phyloP scores from a whole-genome alignment of 1,140 invertebrate species.

The Bombyx mandarina region DNA sequence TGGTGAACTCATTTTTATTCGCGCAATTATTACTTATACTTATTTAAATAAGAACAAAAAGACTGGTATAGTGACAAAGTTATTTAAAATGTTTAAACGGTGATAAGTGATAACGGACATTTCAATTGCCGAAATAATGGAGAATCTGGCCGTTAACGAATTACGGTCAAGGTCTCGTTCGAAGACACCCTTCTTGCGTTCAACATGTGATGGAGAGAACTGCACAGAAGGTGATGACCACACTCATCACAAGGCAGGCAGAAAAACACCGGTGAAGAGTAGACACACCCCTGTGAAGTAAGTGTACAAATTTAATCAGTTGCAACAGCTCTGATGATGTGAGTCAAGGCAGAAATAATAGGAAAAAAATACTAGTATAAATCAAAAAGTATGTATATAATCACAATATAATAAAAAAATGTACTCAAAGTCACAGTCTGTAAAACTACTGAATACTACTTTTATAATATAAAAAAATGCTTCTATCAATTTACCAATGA shows the following conservation, averaged over 20 bases:
- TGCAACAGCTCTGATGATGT: too few species aligned
- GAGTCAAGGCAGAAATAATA: too few species aligned
- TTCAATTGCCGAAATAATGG: conserved; percentile 34
- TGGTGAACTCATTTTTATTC: conserved; percentile 36
- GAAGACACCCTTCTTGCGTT: conserved; percentile 73
- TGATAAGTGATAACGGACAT: conserved; percentile 20
- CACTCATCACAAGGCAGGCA: conserved; percentile 58
- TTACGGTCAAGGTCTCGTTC: conserved; percentile 74
- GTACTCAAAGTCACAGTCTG: too few species aligned
- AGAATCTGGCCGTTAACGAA: conserved; percentile 51
- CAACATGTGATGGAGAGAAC: conserved; percentile 70
- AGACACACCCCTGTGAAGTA: conserved; percentile 64
- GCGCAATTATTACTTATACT: background rate
- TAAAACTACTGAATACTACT: too few species aligned
- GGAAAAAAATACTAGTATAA: too few species aligned
- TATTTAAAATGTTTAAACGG: conserved; percentile 27
- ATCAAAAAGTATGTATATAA: too few species aligned
- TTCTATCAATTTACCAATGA: too few species aligned
- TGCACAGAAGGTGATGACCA: conserved; percentile 66
- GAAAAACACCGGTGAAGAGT: conserved; percentile 62
- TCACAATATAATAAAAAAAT: too few species aligned
- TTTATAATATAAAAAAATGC: too few species aligned
- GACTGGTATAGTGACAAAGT: background rate
- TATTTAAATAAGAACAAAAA: background rate
- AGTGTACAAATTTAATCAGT: background rate